Base-by-base conservation (phyloP, 64 coral and sea anemone species). In the Pocillopora damicornis region DNA sequence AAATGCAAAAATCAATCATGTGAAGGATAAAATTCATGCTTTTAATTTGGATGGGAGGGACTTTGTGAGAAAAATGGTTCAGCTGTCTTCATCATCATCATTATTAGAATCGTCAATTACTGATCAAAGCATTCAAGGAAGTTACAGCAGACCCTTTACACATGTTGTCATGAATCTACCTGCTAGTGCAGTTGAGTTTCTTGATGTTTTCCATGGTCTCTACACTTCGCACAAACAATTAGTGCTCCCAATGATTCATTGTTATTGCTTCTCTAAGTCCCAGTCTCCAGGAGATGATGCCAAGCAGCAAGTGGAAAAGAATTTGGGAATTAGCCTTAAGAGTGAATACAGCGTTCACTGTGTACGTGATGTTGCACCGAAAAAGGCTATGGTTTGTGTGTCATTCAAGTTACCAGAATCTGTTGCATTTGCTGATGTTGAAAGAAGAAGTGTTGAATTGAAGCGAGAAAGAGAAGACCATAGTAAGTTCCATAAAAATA, bases 161-260 rank as follows among this genome's bases (percentile, higher is more conserved):
- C 97, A 99, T 86, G 88, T 99, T 5, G 61, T 99, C 22, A 99
- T 99, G 97, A 99, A 99, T 75, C 90, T 99, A 20, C 97, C 97
- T 87, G 97, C 97, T 37, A 99, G 87, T 88, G 97, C 97, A 45
- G 88, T 90, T 37, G 79, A 95, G 30, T 99, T 99, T 79, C 45
- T 99, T 37, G 91, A 99, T 77, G 83, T 99, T 37, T 99, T 99
- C 59, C 90, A 69, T 79, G 90, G 97, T 59, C 73, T 99, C 58
- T 91, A 90, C 60, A 61, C 88, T 17, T 45, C 5, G 42, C 62
- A 17, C 3, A 66, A 6, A 68, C 35, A 58, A 13, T 0, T 45
- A 34, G 61, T 75, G 13, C 90, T 99, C 81, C 97, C 97, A 38
- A 83, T 59, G 14, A 89, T 99, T 63, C 97, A 99, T 30, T 99